Evolutionary conservation across 2,797 vertebrate genomes (phyloP).

Genomic region (Enteromius afrohamiltoni): DNA sequence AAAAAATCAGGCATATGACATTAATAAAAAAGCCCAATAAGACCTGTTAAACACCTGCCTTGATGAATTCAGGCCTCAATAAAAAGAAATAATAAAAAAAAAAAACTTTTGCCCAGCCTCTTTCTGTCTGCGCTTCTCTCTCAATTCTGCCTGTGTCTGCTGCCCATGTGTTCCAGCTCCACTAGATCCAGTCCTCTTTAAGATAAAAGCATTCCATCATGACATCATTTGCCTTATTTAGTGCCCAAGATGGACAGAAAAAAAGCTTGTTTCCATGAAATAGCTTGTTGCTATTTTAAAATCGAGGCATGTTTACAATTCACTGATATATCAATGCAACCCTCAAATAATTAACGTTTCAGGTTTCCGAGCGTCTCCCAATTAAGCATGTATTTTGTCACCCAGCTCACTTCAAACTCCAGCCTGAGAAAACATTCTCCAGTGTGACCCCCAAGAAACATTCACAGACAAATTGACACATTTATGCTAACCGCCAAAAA

Average conservation of each 20-base stretch:
- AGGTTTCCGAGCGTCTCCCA: neutral
- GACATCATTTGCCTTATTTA: conserved; percentile 41
- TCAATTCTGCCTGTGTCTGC: conserved; percentile 2
- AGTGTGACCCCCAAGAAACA: neutral
- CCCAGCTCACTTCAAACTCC: neutral
- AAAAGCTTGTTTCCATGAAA: conserved; percentile 4
- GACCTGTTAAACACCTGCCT: neutral
- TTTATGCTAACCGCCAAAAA: conserved; percentile 22
- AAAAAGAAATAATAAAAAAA: neutral
- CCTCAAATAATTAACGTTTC: neutral
- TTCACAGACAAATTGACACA: conserved; percentile 16
- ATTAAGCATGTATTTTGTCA: neutral
- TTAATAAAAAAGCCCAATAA: neutral
- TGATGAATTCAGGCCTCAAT: neutral
- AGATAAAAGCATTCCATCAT: conserved; percentile 51
- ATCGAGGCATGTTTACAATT: neutral
- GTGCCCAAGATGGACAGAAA: conserved; percentile 17
- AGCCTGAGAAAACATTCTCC: conserved; percentile 8
- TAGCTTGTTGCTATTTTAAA: neutral
- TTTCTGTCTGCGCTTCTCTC: neutral
- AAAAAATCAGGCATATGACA: neutral
- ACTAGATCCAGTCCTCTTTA: conserved; percentile 31
- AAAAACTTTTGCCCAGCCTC: neutral
- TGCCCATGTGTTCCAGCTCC: conserved; percentile 39
- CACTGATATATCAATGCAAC: neutral